phyloP scores from a whole-genome alignment of 1,140 invertebrate genomes.

The Portunus trituberculatus region DNA sequence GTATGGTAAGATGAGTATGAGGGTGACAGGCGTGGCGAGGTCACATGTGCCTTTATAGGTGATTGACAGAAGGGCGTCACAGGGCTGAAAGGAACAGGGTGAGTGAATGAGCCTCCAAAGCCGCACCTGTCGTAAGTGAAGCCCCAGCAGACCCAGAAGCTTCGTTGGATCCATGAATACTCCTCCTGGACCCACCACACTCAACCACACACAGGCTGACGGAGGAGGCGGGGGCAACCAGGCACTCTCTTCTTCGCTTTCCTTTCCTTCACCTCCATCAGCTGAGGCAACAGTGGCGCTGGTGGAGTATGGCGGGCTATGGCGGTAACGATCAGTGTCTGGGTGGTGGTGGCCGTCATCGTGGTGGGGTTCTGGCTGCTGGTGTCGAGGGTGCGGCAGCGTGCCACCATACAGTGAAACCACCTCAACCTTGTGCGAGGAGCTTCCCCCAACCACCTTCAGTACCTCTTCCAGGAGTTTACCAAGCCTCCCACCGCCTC shows the following conservation, averaged over 20 bases:
- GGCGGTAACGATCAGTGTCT: not conserved
- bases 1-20: no score
- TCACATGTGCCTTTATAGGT: no score
- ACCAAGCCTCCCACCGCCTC: conserved; percentile 12
- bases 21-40: no score
- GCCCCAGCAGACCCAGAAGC: conserved; percentile 37
- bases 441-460: conserved; percentile 11
- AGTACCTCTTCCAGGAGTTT: not conserved
- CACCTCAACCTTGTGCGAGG: not conserved
- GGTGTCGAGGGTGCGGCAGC: not conserved
- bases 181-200: not conserved
- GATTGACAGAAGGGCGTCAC: no score
- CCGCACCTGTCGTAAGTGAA: conserved; percentile 31
- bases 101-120: not conserved
- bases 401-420: not conserved
- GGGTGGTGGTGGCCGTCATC: not conserved
- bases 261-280: not conserved
- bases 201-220: conserved; percentile 48
- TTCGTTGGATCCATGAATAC: conserved; percentile 46
- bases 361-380: not conserved
- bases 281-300: not conserved
- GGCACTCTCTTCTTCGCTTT: not conserved
- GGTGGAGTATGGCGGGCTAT: not conserved
- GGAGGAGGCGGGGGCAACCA: not conserved
- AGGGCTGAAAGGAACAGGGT: no score